Conservation (phyloP, 2,113 vertebrate species). For the Raja brachyura region DNA sequence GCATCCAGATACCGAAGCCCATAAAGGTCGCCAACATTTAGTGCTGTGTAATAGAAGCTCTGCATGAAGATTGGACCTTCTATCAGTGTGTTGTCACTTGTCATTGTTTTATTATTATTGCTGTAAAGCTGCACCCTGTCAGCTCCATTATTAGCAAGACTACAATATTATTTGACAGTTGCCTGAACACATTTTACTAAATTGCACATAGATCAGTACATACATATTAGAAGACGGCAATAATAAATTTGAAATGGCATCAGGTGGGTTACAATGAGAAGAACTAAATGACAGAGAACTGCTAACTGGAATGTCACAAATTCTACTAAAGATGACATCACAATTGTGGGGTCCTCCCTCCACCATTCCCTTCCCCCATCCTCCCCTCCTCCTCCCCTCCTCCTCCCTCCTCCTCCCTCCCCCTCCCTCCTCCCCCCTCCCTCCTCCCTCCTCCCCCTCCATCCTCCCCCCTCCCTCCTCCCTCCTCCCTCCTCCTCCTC, state of each 20-base stretch:
- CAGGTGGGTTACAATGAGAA: neutral
- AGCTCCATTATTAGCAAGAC: neutral
- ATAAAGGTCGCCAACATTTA: neutral
- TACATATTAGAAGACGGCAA: neutral
- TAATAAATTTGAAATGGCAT: neutral
- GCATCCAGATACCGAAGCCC: neutral
- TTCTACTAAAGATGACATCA: neutral
- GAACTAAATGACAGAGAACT: neutral
- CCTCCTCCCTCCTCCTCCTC: no score
- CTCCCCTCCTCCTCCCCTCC: no score
- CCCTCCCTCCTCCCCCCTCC: no score
- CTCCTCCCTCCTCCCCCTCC: no score
- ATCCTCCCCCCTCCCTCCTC: no score
- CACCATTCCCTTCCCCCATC: neutral
- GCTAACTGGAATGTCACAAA: neutral
- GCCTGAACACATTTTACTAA: neutral
- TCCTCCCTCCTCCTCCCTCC: no score
- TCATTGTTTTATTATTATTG: conserved; percentile 17
- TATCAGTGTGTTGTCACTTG: no score
- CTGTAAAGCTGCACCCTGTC: neutral
- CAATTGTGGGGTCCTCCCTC: neutral
- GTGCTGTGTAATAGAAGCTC: neutral
- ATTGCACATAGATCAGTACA: neutral
- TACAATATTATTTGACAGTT: neutral
- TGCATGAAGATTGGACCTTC: neutral